A percentile compares a stretch with the other conserved stretches of the same genome.
phyloP scores from a whole-genome alignment of 2,113 vertebrate genomes.

The Rhynchomys soricoides region DNA sequence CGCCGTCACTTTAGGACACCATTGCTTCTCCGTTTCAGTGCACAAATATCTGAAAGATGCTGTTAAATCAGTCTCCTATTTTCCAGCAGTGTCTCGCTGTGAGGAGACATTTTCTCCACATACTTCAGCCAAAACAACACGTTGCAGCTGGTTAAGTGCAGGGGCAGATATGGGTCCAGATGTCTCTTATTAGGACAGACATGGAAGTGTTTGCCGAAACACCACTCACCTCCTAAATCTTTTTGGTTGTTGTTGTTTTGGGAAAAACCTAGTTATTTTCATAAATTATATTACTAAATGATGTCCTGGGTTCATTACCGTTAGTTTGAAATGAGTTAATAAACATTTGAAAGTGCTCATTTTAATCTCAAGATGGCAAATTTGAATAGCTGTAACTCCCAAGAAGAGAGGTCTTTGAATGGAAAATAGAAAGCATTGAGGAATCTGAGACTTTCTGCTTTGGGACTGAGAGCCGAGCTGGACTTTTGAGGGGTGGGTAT shows the following conservation, averaged over 20 bases:
- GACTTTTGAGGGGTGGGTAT: neutral
- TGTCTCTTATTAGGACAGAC: slow-evolving; percentile 45
- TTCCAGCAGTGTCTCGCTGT: slow-evolving; percentile 22
- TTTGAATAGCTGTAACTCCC: neutral
- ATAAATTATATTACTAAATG: slow-evolving; percentile 14
- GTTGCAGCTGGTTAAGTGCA: neutral
- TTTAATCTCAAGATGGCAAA: slow-evolving; percentile 29
- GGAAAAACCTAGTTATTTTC: slow-evolving; percentile 54
- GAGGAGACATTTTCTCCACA: slow-evolving; percentile 33
- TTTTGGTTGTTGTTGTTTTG: neutral
- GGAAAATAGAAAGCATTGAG: neutral
- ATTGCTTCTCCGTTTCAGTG: neutral
- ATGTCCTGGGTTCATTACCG: neutral
- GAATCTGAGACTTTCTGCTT: neutral
- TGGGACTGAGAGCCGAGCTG: neutral
- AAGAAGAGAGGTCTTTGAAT: neutral
- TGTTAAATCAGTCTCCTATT: neutral
- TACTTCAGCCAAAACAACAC: neutral
- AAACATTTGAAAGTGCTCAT: neutral
- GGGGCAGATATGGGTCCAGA: neutral
- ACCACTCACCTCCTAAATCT: slow-evolving; percentile 1
- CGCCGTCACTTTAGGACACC: slow-evolving; percentile 35
- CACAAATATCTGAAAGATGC: neutral
- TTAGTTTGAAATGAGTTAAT: slow-evolving; percentile 52
- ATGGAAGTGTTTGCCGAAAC: slow-evolving; percentile 20